phyloP scores from a whole-genome alignment of 2,888 invertebrate genomes.

The Antheraea assamensis region DNA sequence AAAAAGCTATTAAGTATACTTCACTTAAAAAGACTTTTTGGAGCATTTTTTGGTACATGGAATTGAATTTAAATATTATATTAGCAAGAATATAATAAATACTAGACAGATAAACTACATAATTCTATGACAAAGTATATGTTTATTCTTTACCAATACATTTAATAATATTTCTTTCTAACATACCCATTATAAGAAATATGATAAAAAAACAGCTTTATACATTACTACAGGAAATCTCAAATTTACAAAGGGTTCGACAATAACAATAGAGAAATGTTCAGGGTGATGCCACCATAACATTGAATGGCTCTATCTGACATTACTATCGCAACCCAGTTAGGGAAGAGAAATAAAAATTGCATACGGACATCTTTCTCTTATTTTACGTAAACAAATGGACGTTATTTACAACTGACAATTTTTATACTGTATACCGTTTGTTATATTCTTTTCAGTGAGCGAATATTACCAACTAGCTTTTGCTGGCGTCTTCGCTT shows the following conservation, averaged over 20 bases:
- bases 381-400: background rate
- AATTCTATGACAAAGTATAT: too few relatives aligned
- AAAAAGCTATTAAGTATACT: too few relatives aligned
- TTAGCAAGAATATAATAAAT: too few relatives aligned
- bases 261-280: conserved; percentile 19
- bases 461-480: too few relatives aligned
- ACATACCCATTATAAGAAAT: background rate
- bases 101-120: too few relatives aligned
- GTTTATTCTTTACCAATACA: too few relatives aligned
- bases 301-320: conserved; percentile 29
- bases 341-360: conserved; percentile 33
- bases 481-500: too few relatives aligned
- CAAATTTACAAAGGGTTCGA: conserved; percentile 15
- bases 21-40: too few relatives aligned
- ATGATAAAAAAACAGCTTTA: conserved; percentile 2
- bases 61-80: too few relatives aligned
- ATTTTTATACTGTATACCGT: conserved; percentile 5
- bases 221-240: conserved; percentile 20
- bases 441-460: background rate
- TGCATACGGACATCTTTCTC: conserved; percentile 25
- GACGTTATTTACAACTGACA: background rate
- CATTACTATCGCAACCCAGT: conserved; percentile 28
- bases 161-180: too few relatives aligned
- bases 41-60: too few relatives aligned
- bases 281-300: conserved; percentile 23